Percentiles rank a stretch among this genome's conserved stretches.
phyloP scores from a whole-genome alignment of 2,113 vertebrate genomes.

The Myotis lucifugus region DNA sequence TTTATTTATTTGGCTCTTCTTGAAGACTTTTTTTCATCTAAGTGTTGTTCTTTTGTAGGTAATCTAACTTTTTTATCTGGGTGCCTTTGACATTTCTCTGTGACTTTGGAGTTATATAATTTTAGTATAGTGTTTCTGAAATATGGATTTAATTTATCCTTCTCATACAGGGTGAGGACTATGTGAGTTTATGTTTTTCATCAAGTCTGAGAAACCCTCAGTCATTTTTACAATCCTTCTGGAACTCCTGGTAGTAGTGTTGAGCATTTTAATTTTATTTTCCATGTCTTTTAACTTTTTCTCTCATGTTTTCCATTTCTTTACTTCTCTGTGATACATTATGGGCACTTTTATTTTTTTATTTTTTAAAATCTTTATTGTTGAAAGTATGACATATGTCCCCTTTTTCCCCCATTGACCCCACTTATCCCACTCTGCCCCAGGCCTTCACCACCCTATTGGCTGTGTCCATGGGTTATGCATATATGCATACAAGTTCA shows the following conservation, averaged over 20 bases:
- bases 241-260: not conserved
- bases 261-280: not conserved
- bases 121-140: not conserved
- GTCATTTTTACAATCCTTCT: not conserved
- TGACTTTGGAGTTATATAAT: not conserved
- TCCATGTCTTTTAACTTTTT: not conserved
- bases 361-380: too few species aligned
- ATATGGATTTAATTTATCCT: not conserved
- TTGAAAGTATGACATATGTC: too few species aligned
- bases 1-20: not conserved
- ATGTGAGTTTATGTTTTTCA: not conserved
- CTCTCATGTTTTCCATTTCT: not conserved
- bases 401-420: too few species aligned
- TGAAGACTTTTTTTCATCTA: not conserved
- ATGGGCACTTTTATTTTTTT: not conserved
- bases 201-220: not conserved
- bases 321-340: not conserved
- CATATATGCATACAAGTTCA: too few species aligned
- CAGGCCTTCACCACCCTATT: too few species aligned
- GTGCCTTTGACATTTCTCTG: not conserved
- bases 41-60: not conserved
- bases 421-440: too few species aligned
- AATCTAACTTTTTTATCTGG: not conserved
- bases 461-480: too few species aligned
- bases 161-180: not conserved